Percentiles rank a stretch among this genome's conserved stretches.
These are phyloP conservation scores for Siphamia tubifer DNA, from an alignment of 2,113 vertebrate genomes.

Conservation along the genomic window DNA sequence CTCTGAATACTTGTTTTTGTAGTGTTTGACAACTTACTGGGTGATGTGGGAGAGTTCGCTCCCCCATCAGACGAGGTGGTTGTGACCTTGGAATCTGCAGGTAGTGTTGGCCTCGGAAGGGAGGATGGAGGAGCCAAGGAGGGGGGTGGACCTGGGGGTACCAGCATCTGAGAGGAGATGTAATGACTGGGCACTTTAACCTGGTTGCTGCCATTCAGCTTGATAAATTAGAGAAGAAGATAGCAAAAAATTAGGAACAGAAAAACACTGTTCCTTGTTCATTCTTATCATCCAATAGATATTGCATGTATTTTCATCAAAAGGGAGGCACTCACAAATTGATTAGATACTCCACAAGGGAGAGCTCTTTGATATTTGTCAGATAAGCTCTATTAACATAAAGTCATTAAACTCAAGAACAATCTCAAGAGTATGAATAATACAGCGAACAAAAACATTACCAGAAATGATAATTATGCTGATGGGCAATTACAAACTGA, in stretches of 20 bases:
- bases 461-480: too few relatives aligned
- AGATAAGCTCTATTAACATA: neutral
- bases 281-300: too few relatives aligned
- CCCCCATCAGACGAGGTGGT: slow-evolving; percentile 88
- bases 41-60: slow-evolving; percentile 88
- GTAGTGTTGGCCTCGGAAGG: slow-evolving; percentile 85
- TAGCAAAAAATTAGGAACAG: too few relatives aligned
- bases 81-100: slow-evolving; percentile 89
- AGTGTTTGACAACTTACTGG: slow-evolving; percentile 87
- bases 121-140: slow-evolving; percentile 79
- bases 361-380: neutral
- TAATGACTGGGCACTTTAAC: slow-evolving; percentile 93
- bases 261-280: too few relatives aligned
- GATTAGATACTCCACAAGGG: neutral
- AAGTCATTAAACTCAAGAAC: too few relatives aligned
- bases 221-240: slow-evolving; percentile 20
- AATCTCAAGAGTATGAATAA: too few relatives aligned
- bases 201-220: slow-evolving; percentile 94
- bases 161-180: slow-evolving; percentile 93
- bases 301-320: too few relatives aligned
- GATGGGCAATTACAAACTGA: too few relatives aligned
- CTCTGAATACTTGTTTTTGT: too few relatives aligned
- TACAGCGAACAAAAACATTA: too few relatives aligned
- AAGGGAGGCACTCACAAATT: too few relatives aligned
- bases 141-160: slow-evolving; percentile 74